These are phyloP conservation scores for Zapus hudsonius DNA, from an alignment of 2,113 vertebrate genomes.

Conservation along the genomic window DNA sequence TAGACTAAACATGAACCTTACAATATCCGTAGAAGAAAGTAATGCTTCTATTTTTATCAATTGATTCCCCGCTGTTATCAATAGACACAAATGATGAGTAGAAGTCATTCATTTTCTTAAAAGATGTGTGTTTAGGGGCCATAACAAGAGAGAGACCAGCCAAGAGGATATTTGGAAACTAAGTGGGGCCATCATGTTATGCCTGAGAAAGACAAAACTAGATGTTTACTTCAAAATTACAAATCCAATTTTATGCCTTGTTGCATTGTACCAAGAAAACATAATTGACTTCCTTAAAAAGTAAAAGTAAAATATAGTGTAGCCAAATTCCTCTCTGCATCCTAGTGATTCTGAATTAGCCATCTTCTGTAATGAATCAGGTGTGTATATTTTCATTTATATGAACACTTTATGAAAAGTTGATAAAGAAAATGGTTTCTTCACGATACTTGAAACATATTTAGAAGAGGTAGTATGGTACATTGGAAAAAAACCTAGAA, in stretches of 20 bases:
- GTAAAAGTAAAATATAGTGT: neutral
- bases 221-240: conserved; percentile 10
- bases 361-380: neutral
- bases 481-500: neutral
- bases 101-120: no score
- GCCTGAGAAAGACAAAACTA: neutral
- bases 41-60: neutral
- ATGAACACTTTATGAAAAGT: neutral
- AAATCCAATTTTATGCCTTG: conserved; percentile 31
- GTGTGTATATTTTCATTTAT: neutral
- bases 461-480: neutral
- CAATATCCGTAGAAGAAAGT: neutral
- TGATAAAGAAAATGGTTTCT: neutral
- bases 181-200: neutral
- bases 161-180: neutral
- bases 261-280: neutral
- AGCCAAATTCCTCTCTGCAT: neutral
- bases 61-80: neutral
- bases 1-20: neutral
- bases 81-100: neutral
- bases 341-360: neutral
- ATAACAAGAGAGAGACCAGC: neutral
- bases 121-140: neutral
- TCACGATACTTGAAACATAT: neutral
- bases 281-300: neutral